A percentile compares a stretch with the other conserved stretches of the same genome.
phyloP scores from a whole-genome alignment of 2,113 vertebrate genomes.

The Micronycteris hirsuta region DNA sequence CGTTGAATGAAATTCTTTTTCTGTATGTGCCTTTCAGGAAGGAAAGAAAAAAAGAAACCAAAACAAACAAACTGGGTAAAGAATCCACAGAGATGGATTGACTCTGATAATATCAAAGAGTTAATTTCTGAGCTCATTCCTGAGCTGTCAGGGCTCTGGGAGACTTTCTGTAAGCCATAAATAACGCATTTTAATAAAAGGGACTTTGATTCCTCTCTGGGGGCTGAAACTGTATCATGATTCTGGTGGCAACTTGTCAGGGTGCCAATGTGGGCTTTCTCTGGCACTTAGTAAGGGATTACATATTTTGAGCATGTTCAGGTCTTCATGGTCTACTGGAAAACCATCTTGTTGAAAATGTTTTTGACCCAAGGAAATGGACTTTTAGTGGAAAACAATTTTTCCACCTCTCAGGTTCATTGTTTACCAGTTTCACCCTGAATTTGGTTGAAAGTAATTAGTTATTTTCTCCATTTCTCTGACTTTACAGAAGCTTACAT shows the following conservation, averaged over 20 bases:
- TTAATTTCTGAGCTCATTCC: conserved; percentile 77
- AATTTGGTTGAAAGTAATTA: conserved; percentile 57
- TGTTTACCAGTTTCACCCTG: conserved; percentile 75
- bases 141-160: conserved; percentile 70
- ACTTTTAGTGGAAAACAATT: conserved; percentile 70
- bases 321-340: conserved; percentile 81
- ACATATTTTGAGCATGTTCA: conserved; percentile 61
- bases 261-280: conserved; percentile 69
- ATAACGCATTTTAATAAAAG: conserved; percentile 78
- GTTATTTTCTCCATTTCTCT: neutral
- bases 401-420: conserved; percentile 44
- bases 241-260: conserved; percentile 75
- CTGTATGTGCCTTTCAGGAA: neutral
- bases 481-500: neutral
- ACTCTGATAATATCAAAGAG: conserved; percentile 71
- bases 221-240: conserved; percentile 72
- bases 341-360: conserved; percentile 73
- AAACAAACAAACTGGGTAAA: neutral
- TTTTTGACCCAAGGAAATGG: conserved; percentile 74
- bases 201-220: conserved; percentile 80
- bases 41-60: neutral
- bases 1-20: conserved; percentile 59
- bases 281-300: conserved; percentile 71
- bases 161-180: conserved; percentile 80
- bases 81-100: conserved; percentile 27